Conservation (phyloP, 2,113 vertebrate species). For the Orycteropus afer region DNA sequence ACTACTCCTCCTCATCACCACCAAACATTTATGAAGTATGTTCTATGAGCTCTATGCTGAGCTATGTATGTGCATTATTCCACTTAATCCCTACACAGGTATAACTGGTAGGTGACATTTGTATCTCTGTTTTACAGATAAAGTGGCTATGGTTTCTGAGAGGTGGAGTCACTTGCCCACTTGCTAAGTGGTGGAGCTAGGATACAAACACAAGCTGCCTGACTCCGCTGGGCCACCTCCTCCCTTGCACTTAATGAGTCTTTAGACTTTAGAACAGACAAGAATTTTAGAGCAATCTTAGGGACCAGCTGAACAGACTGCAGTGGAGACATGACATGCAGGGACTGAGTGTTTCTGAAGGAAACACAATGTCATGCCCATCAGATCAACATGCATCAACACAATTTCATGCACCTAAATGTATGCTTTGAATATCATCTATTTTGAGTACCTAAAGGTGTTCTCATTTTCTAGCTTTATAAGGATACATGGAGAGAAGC, state of each 20-base stretch:
- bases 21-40: background rate
- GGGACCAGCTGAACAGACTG: background rate
- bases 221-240: background rate
- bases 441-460: background rate
- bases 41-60: background rate
- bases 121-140: background rate
- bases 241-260: background rate
- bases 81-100: background rate
- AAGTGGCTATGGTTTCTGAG: background rate
- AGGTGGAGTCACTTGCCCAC: background rate
- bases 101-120: background rate
- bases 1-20: background rate
- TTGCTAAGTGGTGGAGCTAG: background rate
- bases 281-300: background rate
- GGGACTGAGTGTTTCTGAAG: background rate
- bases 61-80: background rate
- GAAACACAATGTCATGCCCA: background rate
- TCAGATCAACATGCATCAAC: background rate
- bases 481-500: background rate
- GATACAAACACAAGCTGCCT: background rate
- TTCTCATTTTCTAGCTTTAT: background rate
- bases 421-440: background rate
- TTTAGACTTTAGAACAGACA: background rate
- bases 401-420: background rate
- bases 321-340: background rate